phyloP scores from a whole-genome alignment of 2,888 invertebrate species.

The Aplocera efformata region DNA sequence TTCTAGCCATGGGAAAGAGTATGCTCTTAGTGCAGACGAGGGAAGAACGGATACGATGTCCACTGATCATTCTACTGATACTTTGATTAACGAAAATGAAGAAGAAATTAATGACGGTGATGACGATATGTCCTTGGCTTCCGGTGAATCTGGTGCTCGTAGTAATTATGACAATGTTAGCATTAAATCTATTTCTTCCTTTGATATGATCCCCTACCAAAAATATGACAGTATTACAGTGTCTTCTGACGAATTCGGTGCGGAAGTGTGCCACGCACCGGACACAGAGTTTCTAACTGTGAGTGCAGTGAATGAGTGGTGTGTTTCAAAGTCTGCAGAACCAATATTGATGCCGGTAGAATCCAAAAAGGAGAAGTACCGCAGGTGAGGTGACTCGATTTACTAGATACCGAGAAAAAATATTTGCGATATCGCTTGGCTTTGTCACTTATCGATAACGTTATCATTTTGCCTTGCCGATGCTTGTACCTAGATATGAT shows the following conservation, averaged over 20 bases:
- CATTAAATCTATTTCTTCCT: conserved; percentile 73
- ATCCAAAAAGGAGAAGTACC: conserved; percentile 77
- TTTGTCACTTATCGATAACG: conserved; percentile 60
- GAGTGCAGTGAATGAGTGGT: conserved; percentile 78
- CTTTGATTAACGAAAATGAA: conserved; percentile 64
- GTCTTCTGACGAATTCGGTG: conserved; percentile 75
- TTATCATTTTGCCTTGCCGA: conserved; percentile 52
- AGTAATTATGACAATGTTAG: conserved; percentile 76
- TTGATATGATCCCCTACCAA: conserved; percentile 75
- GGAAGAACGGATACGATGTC: conserved; percentile 63
- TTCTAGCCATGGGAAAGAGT: conserved; percentile 55
- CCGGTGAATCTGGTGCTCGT: conserved; percentile 60
- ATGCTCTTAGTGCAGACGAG: conserved; percentile 59
- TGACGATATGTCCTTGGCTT: conserved; percentile 56
- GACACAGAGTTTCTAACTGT: conserved; percentile 72
- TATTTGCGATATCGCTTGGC: conserved; percentile 63
- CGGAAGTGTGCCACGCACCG: conserved; percentile 73
- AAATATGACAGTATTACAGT: conserved; percentile 76
- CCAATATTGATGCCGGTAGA: conserved; percentile 68
- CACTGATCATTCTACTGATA: conserved; percentile 71
- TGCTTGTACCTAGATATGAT: conserved; percentile 45
- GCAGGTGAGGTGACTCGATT: conserved; percentile 68
- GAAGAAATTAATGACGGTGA: conserved; percentile 61
- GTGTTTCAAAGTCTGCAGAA: conserved; percentile 66
- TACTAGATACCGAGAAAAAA: conserved; percentile 48